Conservation (phyloP, 2,113 vertebrate genomes). For the Chaetops frenatus region DNA sequence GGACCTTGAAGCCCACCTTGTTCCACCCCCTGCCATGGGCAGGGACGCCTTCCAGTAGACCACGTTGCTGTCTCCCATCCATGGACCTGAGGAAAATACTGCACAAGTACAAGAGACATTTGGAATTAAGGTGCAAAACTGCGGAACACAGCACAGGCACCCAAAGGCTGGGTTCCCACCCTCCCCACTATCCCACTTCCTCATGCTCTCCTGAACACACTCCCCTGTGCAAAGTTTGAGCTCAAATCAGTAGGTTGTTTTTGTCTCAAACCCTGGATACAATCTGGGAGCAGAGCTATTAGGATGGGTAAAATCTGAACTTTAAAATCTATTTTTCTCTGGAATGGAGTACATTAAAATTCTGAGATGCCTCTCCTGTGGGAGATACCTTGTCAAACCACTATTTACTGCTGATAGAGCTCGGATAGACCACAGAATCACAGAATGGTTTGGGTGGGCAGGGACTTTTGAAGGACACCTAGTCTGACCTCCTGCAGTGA, state of each 20-base stretch:
- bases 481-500: neutral
- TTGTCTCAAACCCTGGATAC: neutral
- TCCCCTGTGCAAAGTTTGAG: neutral
- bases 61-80: neutral
- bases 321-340: neutral
- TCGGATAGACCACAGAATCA: neutral
- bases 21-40: neutral
- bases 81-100: accelerated
- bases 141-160: neutral
- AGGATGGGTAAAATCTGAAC: neutral
- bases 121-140: neutral
- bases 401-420: neutral
- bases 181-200: neutral
- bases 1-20: neutral
- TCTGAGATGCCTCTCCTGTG: neutral
- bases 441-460: neutral
- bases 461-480: neutral
- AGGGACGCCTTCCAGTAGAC: neutral
- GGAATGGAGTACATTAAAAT: neutral
- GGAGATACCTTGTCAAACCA: accelerated
- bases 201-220: accelerated
- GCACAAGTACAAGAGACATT: neutral
- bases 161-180: neutral
- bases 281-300: neutral
- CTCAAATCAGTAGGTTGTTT: neutral